A percentile compares a stretch with the other conserved stretches of the same genome.
Evolutionary conservation across 2,888 invertebrate genomes (phyloP).

Genomic region (Lithosia quadra): DNA sequence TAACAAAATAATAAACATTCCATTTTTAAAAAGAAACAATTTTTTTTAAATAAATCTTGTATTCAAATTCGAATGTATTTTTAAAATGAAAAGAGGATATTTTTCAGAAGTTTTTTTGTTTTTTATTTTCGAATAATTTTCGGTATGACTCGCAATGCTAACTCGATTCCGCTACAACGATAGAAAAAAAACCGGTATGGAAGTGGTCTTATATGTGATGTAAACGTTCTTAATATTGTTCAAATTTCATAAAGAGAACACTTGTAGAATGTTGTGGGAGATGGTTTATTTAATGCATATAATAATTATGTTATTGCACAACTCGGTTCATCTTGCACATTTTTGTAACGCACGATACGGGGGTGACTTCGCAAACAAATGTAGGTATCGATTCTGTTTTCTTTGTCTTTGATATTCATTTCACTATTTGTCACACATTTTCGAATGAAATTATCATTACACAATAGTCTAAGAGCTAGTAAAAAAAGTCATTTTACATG

Average conservation of each 20-base stretch:
- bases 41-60: too few relatives aligned
- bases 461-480: background rate
- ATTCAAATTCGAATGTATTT: too few relatives aligned
- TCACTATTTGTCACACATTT: background rate
- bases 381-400: conserved; percentile 9
- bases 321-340: conserved; percentile 6
- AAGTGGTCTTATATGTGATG: background rate
- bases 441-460: background rate
- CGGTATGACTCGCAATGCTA: background rate
- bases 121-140: too few relatives aligned
- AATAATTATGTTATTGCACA: conserved; percentile 4
- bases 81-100: too few relatives aligned
- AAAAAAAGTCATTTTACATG: background rate
- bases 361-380: conserved; percentile 14
- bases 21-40: too few relatives aligned
- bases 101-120: too few relatives aligned
- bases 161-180: background rate
- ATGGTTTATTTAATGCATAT: conserved; percentile 5
- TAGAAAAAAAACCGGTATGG: background rate
- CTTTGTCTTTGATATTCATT: background rate
- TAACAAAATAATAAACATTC: too few relatives aligned
- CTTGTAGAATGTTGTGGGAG: conserved; percentile 4
- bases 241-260: background rate
- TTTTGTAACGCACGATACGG: conserved; percentile 35
- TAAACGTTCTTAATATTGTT: background rate